Percentiles rank a stretch among this genome's conserved stretches.
Evolutionary conservation across 2,888 invertebrate species (phyloP).

Genomic region (Meteorus cinctellus): DNA sequence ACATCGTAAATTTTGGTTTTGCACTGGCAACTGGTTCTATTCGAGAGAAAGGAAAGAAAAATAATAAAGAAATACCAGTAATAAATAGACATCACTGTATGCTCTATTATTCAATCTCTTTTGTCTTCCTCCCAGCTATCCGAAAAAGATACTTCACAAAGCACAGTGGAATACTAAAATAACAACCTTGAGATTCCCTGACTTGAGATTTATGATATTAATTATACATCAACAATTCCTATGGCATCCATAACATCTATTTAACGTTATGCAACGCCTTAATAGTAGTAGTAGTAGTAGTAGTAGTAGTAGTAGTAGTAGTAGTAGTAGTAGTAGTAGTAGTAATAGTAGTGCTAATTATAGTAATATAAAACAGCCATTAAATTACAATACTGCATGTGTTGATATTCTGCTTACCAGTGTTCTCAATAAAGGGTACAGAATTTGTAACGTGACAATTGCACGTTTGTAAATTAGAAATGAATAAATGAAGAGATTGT

Average conservation of each 20-base stretch:
- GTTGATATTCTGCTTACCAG: constrained; percentile 18
- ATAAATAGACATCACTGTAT: neutral
- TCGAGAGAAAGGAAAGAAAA: constrained; percentile 46
- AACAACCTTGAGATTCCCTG: neutral
- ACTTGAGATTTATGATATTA: neutral
- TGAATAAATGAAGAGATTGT: neutral
- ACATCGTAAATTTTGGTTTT: constrained; percentile 74
- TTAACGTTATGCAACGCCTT: neutral
- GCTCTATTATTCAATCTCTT: constrained; percentile 7
- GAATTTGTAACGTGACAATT: neutral
- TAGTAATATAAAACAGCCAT: constrained; percentile 9
- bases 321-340: neutral
- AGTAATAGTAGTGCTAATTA: neutral
- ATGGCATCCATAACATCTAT: neutral
- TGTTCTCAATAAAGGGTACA: neutral
- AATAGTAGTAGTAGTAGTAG: neutral
- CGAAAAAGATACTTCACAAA: neutral
- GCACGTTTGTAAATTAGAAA: neutral
- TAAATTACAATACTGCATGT: neutral
- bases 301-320: neutral
- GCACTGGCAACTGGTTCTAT: constrained; percentile 84
- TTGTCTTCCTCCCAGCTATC: neutral
- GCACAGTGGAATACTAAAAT: neutral
- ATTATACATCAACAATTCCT: neutral
- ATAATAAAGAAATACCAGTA: neutral